Percentiles rank a stretch among this genome's conserved stretches.
Evolutionary conservation across 2,113 vertebrate genomes (phyloP).

Genomic region (Scolopax mira): DNA sequence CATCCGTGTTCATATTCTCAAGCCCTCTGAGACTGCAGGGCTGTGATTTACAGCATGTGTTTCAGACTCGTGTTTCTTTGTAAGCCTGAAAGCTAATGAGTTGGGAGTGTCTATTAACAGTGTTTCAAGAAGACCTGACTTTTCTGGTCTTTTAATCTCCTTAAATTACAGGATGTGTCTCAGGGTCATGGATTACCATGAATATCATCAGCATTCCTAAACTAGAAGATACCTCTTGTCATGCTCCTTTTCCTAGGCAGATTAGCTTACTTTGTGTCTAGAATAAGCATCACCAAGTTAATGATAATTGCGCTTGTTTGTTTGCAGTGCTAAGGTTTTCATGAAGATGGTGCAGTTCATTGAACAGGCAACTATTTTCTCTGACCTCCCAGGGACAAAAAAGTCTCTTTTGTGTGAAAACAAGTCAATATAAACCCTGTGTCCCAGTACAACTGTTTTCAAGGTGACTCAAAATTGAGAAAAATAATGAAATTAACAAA

Average conservation of each 20-base stretch:
- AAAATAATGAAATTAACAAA: neutral
- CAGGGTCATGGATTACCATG: neutral
- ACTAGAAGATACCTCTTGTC: neutral
- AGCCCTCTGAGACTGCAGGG: neutral
- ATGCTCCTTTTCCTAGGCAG: neutral
- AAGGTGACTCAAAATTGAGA: neutral
- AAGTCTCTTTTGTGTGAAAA: neutral
- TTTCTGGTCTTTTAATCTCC: neutral
- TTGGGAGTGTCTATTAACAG: neutral
- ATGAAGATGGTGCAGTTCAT: neutral
- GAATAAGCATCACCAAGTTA: neutral
- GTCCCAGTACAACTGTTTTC: neutral
- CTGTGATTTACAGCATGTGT: neutral
- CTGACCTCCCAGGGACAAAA: neutral
- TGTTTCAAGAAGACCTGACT: neutral
- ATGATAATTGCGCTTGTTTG: neutral
- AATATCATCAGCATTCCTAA: neutral
- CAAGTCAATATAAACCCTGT: neutral
- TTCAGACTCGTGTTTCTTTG: neutral
- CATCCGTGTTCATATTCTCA: neutral
- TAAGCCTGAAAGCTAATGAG: neutral
- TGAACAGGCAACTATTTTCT: neutral
- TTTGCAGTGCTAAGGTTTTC: neutral
- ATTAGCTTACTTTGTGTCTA: neutral
- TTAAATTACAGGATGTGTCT: neutral